A percentile compares a stretch with the other conserved stretches of the same genome.
These are phyloP conservation scores for Standfussiana lucernea DNA, from an alignment of 2,888 invertebrate species.

Conservation along the genomic window DNA sequence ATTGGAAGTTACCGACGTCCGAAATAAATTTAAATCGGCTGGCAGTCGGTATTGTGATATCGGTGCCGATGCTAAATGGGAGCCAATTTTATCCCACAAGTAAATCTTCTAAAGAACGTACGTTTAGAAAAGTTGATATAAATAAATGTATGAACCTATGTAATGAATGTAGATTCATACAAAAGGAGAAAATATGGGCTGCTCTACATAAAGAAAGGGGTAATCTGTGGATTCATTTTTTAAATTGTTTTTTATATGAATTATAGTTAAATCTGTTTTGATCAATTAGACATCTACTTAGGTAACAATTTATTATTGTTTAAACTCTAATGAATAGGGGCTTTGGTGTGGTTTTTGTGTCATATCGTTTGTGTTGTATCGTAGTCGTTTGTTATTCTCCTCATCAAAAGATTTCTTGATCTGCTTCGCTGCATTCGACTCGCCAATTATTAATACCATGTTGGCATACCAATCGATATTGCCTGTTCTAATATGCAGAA, in stretches of 20 bases:
- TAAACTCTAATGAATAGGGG: neutral
- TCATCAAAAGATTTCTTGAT: neutral
- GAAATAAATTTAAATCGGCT: conserved; percentile 91
- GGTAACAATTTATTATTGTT: neutral
- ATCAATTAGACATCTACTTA: neutral
- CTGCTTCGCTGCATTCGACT: neutral
- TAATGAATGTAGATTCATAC: conserved; percentile 59
- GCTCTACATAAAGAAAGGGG: conserved; percentile 30
- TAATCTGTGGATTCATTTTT: conserved; percentile 14
- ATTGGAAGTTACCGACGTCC: conserved; percentile 91
- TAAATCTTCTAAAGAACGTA: conserved; percentile 82
- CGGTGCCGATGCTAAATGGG: conserved; percentile 88
- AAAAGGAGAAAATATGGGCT: conserved; percentile 15
- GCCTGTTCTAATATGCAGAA: conserved; percentile 29
- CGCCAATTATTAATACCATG: neutral
- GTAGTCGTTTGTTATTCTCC: neutral
- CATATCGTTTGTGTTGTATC: neutral
- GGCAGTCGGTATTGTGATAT: conserved; percentile 90
- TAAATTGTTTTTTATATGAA: conserved; percentile 18
- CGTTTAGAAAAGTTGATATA: conserved; percentile 76
- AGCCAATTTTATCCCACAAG: conserved; percentile 86
- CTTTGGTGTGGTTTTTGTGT: neutral
- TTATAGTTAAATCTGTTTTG: neutral
- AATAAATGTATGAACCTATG: conserved; percentile 60
- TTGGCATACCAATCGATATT: conserved; percentile 38